Conservation (phyloP, 1,140 invertebrate species). For the Papilio aristodemus region DNA sequence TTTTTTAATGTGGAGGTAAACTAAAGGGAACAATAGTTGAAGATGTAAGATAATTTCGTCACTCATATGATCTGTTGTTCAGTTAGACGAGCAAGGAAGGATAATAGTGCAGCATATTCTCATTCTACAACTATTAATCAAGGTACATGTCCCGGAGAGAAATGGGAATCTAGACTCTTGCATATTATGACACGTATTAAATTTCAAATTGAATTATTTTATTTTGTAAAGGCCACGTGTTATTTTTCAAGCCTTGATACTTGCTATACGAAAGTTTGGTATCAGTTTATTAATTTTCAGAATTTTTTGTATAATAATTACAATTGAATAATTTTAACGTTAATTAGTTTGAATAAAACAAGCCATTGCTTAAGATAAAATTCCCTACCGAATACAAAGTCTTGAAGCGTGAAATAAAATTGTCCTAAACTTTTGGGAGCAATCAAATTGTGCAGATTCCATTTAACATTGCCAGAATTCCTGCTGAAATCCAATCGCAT, state of each 20-base stretch:
- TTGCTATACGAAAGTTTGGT: too few relatives aligned
- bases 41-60: too few relatives aligned
- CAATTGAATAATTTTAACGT: background rate
- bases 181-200: background rate
- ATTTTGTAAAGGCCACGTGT: too few relatives aligned
- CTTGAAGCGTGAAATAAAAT: constrained; percentile 73
- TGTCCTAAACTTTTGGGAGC: constrained; percentile 76
- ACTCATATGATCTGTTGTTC: too few relatives aligned
- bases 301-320: too few relatives aligned
- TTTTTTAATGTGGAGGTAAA: too few relatives aligned
- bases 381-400: constrained; percentile 53
- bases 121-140: background rate
- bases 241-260: too few relatives aligned
- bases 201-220: background rate
- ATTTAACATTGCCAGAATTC: constrained; percentile 75
- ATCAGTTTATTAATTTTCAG: too few relatives aligned
- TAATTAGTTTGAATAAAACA: constrained; percentile 16
- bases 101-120: background rate
- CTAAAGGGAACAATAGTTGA: too few relatives aligned
- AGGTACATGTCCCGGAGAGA: background rate
- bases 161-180: background rate
- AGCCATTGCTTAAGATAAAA: constrained; percentile 30
- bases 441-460: constrained; percentile 76
- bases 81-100: background rate
- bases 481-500: constrained; percentile 72